phyloP scores from a whole-genome alignment of 37 sponge, comb jelly and placozoan species.

The Cladorhizidae sp. region DNA sequence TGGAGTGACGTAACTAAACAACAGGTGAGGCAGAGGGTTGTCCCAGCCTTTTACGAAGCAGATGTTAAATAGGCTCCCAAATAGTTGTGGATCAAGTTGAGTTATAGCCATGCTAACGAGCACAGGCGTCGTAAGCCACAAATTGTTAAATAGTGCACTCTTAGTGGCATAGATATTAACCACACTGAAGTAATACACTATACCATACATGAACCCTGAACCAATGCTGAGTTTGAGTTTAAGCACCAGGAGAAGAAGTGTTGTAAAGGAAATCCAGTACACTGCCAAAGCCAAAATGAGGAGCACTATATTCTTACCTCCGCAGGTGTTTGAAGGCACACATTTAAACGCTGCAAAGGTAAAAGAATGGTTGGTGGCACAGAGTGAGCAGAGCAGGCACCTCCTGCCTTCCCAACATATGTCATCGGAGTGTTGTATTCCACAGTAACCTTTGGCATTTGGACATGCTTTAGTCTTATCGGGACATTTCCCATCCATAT shows the following conservation, averaged over 20 bases:
- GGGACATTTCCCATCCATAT: not conserved
- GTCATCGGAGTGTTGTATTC: not conserved
- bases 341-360: constrained; percentile 7
- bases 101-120: constrained; percentile 3
- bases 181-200: constrained; percentile 60
- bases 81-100: constrained; percentile 23
- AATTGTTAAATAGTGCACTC: not conserved
- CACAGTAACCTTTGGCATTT: not conserved
- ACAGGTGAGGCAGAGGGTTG: not conserved
- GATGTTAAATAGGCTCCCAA: constrained; percentile 6
- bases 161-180: constrained; percentile 4
- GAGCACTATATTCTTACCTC: not conserved
- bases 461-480: not conserved
- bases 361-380: constrained; percentile 12
- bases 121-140: not conserved
- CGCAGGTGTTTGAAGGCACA: constrained; percentile 8
- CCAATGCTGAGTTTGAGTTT: constrained; percentile 27
- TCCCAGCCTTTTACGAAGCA: constrained; percentile 2
- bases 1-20: constrained; percentile 6
- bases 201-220: constrained; percentile 40
- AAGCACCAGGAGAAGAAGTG: not conserved
- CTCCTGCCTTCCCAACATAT: not conserved
- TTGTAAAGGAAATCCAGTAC: constrained; percentile 21
- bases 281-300: not conserved
- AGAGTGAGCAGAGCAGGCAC: constrained; percentile 3